Base-by-base conservation (phyloP, 2,888 invertebrate genomes). In the Dolomedes plantarius region DNA sequence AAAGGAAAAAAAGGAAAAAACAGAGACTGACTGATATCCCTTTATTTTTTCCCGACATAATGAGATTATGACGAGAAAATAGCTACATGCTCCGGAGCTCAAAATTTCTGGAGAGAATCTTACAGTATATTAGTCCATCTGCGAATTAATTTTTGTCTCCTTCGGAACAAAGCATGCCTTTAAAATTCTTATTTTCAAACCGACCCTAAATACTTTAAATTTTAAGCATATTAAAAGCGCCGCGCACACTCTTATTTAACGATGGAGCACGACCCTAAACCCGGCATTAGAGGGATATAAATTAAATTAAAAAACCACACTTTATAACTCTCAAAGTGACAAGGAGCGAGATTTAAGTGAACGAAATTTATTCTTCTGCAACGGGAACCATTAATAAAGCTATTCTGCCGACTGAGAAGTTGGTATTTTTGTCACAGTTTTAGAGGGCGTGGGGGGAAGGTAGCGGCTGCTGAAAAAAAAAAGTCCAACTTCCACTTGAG, bases 281-380 rank as follows among this genome's bases (percentile, higher is more conserved):
- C 27, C 36, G 50, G 75, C 81, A 81, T 32, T 28, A 72, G 31
- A 31, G 56, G 65, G 39, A 76, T 73, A 85, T 77, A 85, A 85
- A 85, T 85, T 83, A 83, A 83, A 83, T 83, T 85, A 85, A 85
- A 56, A 85, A 77, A 85, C 77, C 77, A 67, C 77, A 73, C 77
- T 85, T 83, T 83, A 83, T 77, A 83, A 83, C 77, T 77, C 67
- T 29, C 67, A 65, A 67, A 77, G 73, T 73, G 77, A 73, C 83
- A 73, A 50, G 67, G 56, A 72, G 46, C 46, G 41, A 46, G 62
- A 62, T 79, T 71, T 72, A 62, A 83, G 76, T 46, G 62, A 76
- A 36, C 62, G 67, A 75, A 83, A 83, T 83, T 83, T 72, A 77
- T 85, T 85, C 76, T 76, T 23, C 50, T 67, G 72, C 39, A 67